phyloP scores from a whole-genome alignment of 2,888 invertebrate genomes.

The Atethmia centrago region DNA sequence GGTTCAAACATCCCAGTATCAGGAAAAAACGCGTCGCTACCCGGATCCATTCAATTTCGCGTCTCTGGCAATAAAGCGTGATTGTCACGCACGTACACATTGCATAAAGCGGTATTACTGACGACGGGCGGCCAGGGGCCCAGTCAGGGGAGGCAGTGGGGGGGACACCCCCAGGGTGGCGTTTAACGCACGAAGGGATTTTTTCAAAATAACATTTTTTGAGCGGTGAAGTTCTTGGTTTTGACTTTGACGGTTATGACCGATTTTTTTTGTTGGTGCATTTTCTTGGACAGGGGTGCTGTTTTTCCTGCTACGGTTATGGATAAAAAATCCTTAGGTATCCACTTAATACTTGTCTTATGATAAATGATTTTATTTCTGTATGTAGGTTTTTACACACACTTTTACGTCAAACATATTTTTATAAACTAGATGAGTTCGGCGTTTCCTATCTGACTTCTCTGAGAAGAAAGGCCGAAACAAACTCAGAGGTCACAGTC shows the following conservation, averaged over 20 bases:
- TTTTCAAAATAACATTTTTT: conserved; percentile 80
- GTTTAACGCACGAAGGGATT: conserved; percentile 84
- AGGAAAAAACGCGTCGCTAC: conserved; percentile 65
- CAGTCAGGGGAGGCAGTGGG: conserved; percentile 23
- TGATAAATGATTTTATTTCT: no score
- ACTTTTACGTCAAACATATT: no score
- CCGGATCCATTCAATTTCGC: conserved; percentile 84
- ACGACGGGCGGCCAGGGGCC: conserved; percentile 48
- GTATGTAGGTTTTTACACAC: no score
- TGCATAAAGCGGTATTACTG: conserved; percentile 82
- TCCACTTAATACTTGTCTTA: not conserved
- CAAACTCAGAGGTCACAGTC: no score
- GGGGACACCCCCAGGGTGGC: conserved; percentile 66
- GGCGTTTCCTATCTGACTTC: no score
- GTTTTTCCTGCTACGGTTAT: not conserved
- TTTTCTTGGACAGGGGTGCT: conserved; percentile 13
- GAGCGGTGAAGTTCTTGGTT: conserved; percentile 62
- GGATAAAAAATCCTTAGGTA: not conserved
- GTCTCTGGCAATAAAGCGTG: conserved; percentile 85
- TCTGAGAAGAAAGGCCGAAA: no score
- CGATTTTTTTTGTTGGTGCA: conserved; percentile 41
- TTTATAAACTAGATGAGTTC: no score
- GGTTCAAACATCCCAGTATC: conserved; percentile 50
- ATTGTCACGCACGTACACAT: conserved; percentile 90
- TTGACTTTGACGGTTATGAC: conserved; percentile 66